These are phyloP conservation scores for Oeneis ivallda DNA, from an alignment of 2,888 invertebrate genomes.

Conservation along the genomic window DNA sequence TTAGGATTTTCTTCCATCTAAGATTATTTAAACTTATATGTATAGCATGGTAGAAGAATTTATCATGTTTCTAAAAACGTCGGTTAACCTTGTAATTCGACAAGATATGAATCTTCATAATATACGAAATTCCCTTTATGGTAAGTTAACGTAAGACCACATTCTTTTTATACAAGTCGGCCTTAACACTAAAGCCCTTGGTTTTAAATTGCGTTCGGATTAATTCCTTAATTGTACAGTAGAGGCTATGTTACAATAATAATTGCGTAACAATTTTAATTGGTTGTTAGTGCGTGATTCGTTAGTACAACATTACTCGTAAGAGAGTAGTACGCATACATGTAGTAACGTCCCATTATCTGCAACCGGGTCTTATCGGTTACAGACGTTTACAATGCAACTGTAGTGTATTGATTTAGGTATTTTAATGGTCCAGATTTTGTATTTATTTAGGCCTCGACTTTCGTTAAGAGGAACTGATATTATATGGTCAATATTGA, in stretches of 20 bases:
- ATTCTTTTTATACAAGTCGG: conserved; percentile 53
- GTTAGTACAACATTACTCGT: conserved; percentile 2
- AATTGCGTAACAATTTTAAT: conserved; percentile 12
- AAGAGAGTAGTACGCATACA: not conserved
- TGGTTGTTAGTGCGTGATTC: conserved; percentile 12
- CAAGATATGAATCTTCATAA: not conserved
- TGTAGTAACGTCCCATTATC: conserved; percentile 11
- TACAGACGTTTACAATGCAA: conserved; percentile 11
- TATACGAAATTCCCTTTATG: not conserved
- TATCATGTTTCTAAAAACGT: not conserved
- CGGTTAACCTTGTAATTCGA: not conserved
- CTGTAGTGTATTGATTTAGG: not conserved
- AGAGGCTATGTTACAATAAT: conserved; percentile 16
- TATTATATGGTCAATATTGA: too few species aligned
- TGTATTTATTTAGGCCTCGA: not conserved
- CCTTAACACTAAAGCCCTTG: conserved; percentile 48
- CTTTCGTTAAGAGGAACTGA: not conserved
- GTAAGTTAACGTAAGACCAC: conserved; percentile 46
- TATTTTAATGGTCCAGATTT: conserved; percentile 1
- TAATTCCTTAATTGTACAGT: conserved; percentile 9
- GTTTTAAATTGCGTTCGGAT: conserved; percentile 16
- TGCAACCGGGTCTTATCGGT: conserved; percentile 19
- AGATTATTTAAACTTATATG: not conserved
- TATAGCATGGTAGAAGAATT: not conserved
- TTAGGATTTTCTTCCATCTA: not conserved